Conservation (phyloP, 2,113 vertebrate species). For the Seriola quinqueradiata region DNA sequence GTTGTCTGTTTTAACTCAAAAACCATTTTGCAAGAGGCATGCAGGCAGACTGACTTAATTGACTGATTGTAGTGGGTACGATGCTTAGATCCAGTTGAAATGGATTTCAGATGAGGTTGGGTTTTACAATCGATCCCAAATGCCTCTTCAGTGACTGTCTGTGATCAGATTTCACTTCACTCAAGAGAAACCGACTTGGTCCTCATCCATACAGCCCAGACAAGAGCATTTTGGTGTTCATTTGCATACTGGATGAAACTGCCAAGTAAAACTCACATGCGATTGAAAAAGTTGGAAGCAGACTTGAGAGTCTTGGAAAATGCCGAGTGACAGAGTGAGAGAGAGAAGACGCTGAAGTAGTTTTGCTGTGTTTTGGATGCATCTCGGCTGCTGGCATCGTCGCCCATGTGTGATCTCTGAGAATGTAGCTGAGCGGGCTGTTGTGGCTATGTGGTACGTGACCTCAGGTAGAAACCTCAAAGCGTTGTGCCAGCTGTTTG, state of each 20-base stretch:
- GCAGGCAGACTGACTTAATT: background rate
- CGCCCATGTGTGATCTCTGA: background rate
- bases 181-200: background rate
- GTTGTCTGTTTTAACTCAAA: background rate
- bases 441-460: background rate
- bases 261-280: background rate
- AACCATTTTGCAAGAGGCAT: background rate
- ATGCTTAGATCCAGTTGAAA: background rate
- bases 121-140: background rate
- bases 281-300: background rate
- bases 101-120: background rate
- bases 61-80: background rate
- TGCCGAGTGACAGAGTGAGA: background rate
- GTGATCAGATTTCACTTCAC: conserved; percentile 2
- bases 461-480: background rate
- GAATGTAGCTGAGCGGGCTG: background rate
- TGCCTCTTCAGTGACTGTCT: background rate
- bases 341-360: background rate
- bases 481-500: background rate
- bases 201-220: background rate
- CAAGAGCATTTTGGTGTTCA: background rate
- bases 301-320: background rate
- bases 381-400: background rate
- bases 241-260: conserved; percentile 6
- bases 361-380: background rate